A percentile compares a stretch with the other conserved stretches of the same genome.
Evolutionary conservation across 2,888 invertebrate species (phyloP).

Genomic region (Gymnocheta viridis): DNA sequence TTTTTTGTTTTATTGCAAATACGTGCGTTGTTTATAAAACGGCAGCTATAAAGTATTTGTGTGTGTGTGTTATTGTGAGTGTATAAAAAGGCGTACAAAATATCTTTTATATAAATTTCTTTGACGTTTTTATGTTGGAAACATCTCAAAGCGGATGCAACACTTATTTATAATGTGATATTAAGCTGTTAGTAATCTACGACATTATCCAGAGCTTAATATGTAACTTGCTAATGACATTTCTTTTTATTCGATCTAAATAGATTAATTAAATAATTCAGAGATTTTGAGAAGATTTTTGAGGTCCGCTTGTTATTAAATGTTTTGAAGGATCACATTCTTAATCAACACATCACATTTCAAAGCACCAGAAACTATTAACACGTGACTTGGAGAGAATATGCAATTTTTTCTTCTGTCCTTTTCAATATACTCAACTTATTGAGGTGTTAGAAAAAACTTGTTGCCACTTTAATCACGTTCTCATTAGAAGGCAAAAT

Average conservation of each 20-base stretch:
- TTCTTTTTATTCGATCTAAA: not conserved
- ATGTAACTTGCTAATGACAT: not conserved
- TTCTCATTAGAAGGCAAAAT: no score
- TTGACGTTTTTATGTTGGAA: not conserved
- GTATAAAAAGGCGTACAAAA: not conserved
- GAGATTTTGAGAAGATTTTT: not conserved
- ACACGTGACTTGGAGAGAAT: not conserved
- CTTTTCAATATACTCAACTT: no score
- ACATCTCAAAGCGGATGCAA: constrained; percentile 37
- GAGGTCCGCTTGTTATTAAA: not conserved
- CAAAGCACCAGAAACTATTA: not conserved
- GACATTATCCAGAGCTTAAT: constrained; percentile 38
- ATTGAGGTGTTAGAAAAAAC: no score
- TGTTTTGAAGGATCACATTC: not conserved
- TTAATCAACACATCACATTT: not conserved
- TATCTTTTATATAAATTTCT: constrained; percentile 1
- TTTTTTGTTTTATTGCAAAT: constrained; percentile 56
- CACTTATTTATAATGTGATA: constrained; percentile 15
- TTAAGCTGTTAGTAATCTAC: constrained; percentile 23
- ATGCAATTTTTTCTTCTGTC: no score
- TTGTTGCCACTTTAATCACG: no score
- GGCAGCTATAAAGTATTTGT: constrained; percentile 21
- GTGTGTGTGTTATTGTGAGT: not conserved
- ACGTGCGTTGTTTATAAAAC: constrained; percentile 55
- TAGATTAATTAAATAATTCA: no score